Evolutionary conservation across 2,888 invertebrate genomes (phyloP).

Genomic region (Xestia sexstrigata): DNA sequence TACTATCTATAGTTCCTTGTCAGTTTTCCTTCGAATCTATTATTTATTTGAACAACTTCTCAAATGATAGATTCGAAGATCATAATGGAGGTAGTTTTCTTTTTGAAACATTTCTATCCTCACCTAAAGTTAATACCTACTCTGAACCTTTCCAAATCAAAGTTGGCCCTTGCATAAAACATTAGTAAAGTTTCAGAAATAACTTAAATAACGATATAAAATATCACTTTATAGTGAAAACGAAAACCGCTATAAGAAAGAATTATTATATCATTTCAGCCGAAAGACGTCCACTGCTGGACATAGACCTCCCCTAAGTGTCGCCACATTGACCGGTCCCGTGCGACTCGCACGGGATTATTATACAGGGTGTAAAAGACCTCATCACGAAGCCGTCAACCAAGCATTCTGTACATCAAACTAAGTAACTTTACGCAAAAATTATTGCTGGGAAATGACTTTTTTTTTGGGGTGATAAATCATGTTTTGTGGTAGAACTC

Average conservation of each 20-base stretch:
- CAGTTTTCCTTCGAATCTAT: slow-evolving; percentile 10
- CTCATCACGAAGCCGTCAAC: too few species aligned
- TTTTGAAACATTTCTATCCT: slow-evolving; percentile 2
- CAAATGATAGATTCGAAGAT: not conserved
- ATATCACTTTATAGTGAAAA: not conserved
- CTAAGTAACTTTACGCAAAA: too few species aligned
- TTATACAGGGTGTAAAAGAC: too few species aligned
- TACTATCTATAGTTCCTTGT: not conserved
- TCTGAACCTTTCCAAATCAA: slow-evolving; percentile 1
- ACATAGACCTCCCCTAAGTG: too few species aligned
- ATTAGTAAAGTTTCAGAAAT: not conserved
- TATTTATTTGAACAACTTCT: slow-evolving; percentile 1
- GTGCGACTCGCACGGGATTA: too few species aligned
- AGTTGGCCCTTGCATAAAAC: not conserved
- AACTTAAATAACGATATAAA: not conserved
- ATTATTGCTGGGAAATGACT: too few species aligned
- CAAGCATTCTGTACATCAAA: too few species aligned
- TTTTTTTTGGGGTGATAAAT: too few species aligned
- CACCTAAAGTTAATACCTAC: not conserved
- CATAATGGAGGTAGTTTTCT: not conserved
- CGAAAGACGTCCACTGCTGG: too few species aligned
- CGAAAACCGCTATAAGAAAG: slow-evolving; percentile 5
- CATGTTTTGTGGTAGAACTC: too few species aligned
- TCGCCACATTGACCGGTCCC: too few species aligned
- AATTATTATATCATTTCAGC: slow-evolving; percentile 18